phyloP scores from a whole-genome alignment of 2,888 invertebrate genomes.

The Sympetrum striolatum region DNA sequence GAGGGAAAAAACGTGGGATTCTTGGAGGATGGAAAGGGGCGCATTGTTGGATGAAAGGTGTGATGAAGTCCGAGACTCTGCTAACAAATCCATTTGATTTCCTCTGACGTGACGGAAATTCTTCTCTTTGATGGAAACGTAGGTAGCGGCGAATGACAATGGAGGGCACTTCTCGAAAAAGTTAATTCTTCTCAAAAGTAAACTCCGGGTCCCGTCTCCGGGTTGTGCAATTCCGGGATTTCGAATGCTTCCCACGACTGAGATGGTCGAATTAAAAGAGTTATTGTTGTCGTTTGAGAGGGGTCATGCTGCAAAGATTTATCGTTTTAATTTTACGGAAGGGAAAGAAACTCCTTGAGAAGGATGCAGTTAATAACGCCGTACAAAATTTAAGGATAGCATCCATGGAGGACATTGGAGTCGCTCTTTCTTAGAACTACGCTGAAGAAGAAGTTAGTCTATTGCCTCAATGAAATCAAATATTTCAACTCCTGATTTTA shows the following conservation, averaged over 20 bases:
- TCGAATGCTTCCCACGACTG: neutral
- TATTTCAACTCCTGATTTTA: no score
- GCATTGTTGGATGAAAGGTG: slow-evolving; percentile 15
- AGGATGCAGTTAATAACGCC: no score
- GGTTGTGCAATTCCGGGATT: neutral
- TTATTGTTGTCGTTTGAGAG: neutral
- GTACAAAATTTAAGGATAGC: no score
- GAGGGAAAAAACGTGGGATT: neutral
- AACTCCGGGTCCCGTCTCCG: neutral
- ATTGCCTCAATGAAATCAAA: no score
- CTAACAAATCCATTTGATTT: slow-evolving; percentile 40
- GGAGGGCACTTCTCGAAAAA: neutral
- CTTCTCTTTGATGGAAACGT: slow-evolving; percentile 2
- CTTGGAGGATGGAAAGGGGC: neutral
- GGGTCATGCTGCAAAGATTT: neutral
- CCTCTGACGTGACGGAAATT: neutral
- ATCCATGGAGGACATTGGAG: no score
- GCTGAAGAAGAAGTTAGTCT: no score
- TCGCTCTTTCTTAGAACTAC: no score
- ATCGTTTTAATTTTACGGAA: neutral
- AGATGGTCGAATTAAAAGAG: neutral
- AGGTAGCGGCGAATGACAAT: neutral
- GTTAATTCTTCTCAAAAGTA: neutral
- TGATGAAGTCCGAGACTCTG: slow-evolving; percentile 30
- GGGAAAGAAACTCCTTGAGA: no score